A percentile compares a stretch with the other conserved stretches of the same genome.
These are phyloP conservation scores for Drosophila neocordata DNA, from an alignment of 1,140 invertebrate species.

Conservation along the genomic window DNA sequence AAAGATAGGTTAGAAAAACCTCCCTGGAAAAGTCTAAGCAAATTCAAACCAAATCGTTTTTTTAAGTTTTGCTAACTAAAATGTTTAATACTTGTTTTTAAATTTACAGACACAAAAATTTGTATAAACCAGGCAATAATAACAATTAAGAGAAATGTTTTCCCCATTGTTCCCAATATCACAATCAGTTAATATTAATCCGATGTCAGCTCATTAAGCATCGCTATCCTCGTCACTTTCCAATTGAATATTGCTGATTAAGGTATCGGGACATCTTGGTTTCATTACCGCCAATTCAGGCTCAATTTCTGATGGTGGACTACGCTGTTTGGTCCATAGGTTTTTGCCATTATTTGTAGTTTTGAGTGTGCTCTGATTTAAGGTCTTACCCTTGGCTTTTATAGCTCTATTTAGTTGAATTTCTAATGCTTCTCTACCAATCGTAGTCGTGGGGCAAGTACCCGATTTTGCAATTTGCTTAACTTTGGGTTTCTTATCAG, in stretches of 20 bases:
- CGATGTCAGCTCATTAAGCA: slow-evolving; percentile 4
- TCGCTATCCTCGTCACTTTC: slow-evolving; percentile 33
- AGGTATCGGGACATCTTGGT: slow-evolving; percentile 31
- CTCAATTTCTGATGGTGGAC: background rate
- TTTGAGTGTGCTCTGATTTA: background rate
- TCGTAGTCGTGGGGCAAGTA: background rate
- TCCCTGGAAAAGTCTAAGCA: no score
- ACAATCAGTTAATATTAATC: slow-evolving; percentile 1
- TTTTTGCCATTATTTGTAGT: background rate
- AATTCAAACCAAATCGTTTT: no score
- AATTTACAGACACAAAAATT: background rate
- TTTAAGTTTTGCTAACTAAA: no score
- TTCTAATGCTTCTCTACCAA: background rate
- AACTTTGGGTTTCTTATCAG: background rate
- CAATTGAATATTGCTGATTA: slow-evolving; percentile 25
- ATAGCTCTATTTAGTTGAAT: background rate
- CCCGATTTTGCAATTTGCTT: background rate
- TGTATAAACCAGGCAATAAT: background rate
- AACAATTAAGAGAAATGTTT: background rate
- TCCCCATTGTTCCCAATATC: background rate
- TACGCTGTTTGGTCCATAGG: slow-evolving; percentile 4
- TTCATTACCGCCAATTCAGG: slow-evolving; percentile 5
- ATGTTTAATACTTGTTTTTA: background rate
- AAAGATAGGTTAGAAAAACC: no score
- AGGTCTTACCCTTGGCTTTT: background rate